Percentiles rank a stretch among this genome's conserved stretches.
These are phyloP conservation scores for Drosophila kambysellisi DNA, from an alignment of 2,888 invertebrate genomes.

Conservation along the genomic window DNA sequence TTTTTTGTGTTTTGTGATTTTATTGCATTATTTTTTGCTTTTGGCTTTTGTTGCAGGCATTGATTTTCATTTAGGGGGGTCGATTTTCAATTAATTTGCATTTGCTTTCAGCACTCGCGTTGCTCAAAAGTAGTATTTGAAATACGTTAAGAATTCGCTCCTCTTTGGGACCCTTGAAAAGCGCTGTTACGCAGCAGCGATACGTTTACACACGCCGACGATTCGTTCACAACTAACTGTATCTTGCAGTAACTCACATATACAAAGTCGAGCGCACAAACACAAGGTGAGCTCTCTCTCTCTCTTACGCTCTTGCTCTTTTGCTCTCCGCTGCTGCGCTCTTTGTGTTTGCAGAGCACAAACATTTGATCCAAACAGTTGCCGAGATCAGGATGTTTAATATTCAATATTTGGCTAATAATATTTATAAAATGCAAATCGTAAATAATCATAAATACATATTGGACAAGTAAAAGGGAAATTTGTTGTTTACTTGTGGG, in stretches of 20 bases:
- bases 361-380: constrained; percentile 21
- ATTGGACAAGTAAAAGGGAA: not conserved
- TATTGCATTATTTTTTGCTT: constrained; percentile 20
- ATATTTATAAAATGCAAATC: constrained; percentile 1
- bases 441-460: not conserved
- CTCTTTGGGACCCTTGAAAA: constrained; percentile 24
- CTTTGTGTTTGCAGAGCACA: constrained; percentile 8
- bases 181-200: constrained; percentile 44
- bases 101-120: constrained; percentile 48
- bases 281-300: constrained; percentile 1
- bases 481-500: not conserved
- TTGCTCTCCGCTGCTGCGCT: constrained; percentile 1
- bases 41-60: constrained; percentile 17
- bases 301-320: not conserved
- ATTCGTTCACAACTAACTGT: constrained; percentile 64
- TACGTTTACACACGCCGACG: constrained; percentile 55
- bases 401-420: constrained; percentile 5
- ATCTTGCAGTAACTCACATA: constrained; percentile 40
- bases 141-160: constrained; percentile 48
- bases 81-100: constrained; percentile 41
- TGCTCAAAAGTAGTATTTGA: constrained; percentile 44
- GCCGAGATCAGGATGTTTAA: constrained; percentile 30
- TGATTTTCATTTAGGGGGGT: constrained; percentile 21
- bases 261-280: constrained; percentile 27
- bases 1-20: constrained; percentile 13